A percentile compares a stretch with the other conserved stretches of the same genome.
These are phyloP conservation scores for Hydrolagus colliei DNA, from an alignment of 2,797 vertebrate species.

Conservation along the genomic window DNA sequence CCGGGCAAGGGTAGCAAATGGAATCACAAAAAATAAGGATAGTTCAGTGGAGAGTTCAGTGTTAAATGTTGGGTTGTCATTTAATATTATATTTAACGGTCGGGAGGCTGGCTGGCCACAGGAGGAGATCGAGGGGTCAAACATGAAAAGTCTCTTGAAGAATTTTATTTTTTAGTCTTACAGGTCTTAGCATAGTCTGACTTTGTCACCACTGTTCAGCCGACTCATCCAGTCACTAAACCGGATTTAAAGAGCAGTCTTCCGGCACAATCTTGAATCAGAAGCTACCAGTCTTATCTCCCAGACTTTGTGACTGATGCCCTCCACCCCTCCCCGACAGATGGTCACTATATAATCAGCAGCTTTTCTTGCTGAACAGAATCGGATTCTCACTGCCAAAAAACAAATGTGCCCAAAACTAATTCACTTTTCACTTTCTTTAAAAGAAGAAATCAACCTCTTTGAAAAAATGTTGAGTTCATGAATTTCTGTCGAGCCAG, in stretches of 20 bases:
- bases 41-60: neutral
- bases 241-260: constrained; percentile 15
- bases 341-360: neutral
- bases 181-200: too few species aligned
- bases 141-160: neutral
- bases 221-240: neutral
- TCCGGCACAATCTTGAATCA: neutral
- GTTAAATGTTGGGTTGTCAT: neutral
- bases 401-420: neutral
- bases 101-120: neutral
- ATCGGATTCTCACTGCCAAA: neutral
- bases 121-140: constrained; percentile 4
- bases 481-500: neutral
- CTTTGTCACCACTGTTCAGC: neutral
- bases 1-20: neutral
- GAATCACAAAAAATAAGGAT: neutral
- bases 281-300: too few species aligned
- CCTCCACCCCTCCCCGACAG: too few species aligned
- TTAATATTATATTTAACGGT: neutral
- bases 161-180: neutral
- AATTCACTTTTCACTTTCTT: constrained; percentile 15
- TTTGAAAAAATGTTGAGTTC: neutral
- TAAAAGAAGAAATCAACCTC: neutral
- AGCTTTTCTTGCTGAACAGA: neutral
- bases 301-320: too few species aligned